Evolutionary conservation across 2,113 vertebrate species (phyloP).

Genomic region (Chroicocephalus ridibundus): DNA sequence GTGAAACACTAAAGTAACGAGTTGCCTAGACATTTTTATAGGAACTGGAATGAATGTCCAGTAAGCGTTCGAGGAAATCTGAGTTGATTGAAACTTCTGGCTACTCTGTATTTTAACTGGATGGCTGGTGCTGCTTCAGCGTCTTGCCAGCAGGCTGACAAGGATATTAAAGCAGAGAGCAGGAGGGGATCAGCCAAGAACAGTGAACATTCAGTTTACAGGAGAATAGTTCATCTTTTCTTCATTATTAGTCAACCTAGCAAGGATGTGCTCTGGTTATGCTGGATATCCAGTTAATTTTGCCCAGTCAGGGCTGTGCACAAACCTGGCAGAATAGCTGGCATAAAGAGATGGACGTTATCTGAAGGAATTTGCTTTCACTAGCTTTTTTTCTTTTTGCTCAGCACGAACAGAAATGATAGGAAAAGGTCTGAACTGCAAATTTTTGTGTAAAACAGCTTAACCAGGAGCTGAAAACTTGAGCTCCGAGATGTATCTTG

Average conservation of each 20-base stretch:
- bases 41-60: not conserved
- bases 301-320: not conserved
- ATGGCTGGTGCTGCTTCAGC: not conserved
- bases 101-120: not conserved
- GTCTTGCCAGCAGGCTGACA: not conserved
- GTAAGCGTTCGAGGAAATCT: not conserved
- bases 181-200: not conserved
- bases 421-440: not conserved
- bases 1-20: not conserved
- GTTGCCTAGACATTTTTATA: not conserved
- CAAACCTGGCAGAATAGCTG: not conserved
- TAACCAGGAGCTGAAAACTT: not conserved
- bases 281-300: not conserved
- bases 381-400: not conserved
- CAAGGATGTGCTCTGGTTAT: not conserved
- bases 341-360: not conserved
- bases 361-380: not conserved
- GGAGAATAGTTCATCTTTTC: not conserved
- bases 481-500: not conserved
- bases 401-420: not conserved
- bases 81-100: conserved; percentile 24
- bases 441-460: not conserved
- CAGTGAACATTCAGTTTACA: not conserved
- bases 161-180: not conserved
- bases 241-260: not conserved